These are phyloP conservation scores for Patella pellucida DNA, from an alignment of 2,888 invertebrate species.

Conservation along the genomic window DNA sequence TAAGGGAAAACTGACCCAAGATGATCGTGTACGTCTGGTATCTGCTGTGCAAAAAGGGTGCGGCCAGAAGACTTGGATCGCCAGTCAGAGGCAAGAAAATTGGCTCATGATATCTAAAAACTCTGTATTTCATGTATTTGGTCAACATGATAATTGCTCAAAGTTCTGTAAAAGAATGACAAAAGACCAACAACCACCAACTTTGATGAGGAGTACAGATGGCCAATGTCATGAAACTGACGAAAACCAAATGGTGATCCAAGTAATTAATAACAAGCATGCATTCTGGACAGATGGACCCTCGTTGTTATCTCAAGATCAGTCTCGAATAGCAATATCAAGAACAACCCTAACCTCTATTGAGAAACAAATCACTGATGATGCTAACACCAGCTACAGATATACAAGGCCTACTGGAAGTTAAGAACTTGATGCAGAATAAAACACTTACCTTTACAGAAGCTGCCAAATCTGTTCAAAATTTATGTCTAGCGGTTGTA, in stretches of 20 bases:
- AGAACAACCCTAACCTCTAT: not conserved
- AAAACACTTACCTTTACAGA: constrained; percentile 12
- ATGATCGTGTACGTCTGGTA: constrained; percentile 18
- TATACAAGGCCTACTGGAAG: not conserved
- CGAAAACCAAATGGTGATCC: not conserved
- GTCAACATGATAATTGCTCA: constrained; percentile 28
- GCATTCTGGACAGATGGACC: constrained; percentile 20
- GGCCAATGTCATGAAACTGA: not conserved
- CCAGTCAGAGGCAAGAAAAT: not conserved
- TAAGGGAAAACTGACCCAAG: constrained; percentile 21
- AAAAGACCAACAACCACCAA: not conserved
- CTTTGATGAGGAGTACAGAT: not conserved
- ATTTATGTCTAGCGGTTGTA: not conserved
- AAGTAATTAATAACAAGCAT: constrained; percentile 17
- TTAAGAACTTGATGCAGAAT: constrained; percentile 17
- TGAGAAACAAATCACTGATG: constrained; percentile 18
- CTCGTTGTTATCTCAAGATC: constrained; percentile 13
- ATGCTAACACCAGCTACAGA: constrained; percentile 17
- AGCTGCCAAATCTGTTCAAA: constrained; percentile 12
- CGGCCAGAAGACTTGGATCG: constrained; percentile 16
- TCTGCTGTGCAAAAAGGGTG: constrained; percentile 36
- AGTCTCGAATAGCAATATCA: constrained; percentile 9
- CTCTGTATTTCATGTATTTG: constrained; percentile 33
- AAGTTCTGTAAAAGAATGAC: constrained; percentile 29
- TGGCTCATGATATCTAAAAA: constrained; percentile 34